A percentile compares a stretch with the other conserved stretches of the same genome.
Evolutionary conservation across 2,113 vertebrate species (phyloP).

Genomic region (Todiramphus saurophagus): DNA sequence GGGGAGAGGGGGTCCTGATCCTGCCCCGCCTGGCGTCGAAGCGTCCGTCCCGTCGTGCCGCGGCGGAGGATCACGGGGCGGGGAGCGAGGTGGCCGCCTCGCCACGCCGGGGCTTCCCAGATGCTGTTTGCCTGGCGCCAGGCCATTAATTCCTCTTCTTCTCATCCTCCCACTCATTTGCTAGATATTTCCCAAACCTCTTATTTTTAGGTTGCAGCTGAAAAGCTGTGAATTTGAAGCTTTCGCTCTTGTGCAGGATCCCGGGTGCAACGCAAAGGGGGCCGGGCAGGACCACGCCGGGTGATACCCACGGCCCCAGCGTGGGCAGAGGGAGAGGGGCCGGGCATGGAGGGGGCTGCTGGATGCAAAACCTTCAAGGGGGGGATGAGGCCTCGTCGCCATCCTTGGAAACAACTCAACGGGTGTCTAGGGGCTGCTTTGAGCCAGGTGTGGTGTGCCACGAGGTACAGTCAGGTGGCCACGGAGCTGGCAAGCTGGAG

Average conservation of each 20-base stretch:
- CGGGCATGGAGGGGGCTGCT: fast-evolving
- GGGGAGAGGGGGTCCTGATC: neutral
- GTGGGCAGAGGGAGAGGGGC: too few species aligned
- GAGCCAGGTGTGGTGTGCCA: neutral
- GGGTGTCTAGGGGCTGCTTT: neutral
- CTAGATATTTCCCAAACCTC: conserved; percentile 62
- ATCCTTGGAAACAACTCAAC: neutral
- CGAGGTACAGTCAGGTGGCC: neutral
- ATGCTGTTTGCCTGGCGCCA: conserved; percentile 26
- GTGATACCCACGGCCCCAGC: fast-evolving
- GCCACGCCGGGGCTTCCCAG: conserved; percentile 23
- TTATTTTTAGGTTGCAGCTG: conserved; percentile 67
- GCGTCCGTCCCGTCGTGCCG: neutral
- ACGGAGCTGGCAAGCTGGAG: neutral
- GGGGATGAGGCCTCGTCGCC: neutral
- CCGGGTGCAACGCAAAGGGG: neutral
- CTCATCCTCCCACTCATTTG: conserved; percentile 61
- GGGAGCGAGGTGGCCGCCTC: neutral
- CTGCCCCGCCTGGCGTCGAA: fast-evolving
- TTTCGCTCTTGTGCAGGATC: conserved; percentile 21
- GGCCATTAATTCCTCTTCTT: conserved; percentile 42
- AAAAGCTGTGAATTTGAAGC: conserved; percentile 41
- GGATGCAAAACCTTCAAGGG: fast-evolving
- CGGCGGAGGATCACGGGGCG: fast-evolving
- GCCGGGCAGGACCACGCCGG: neutral